A percentile compares a stretch with the other conserved stretches of the same genome.
These are phyloP conservation scores for Gallinago undulata DNA, from an alignment of 2,113 vertebrate genomes.

Conservation along the genomic window DNA sequence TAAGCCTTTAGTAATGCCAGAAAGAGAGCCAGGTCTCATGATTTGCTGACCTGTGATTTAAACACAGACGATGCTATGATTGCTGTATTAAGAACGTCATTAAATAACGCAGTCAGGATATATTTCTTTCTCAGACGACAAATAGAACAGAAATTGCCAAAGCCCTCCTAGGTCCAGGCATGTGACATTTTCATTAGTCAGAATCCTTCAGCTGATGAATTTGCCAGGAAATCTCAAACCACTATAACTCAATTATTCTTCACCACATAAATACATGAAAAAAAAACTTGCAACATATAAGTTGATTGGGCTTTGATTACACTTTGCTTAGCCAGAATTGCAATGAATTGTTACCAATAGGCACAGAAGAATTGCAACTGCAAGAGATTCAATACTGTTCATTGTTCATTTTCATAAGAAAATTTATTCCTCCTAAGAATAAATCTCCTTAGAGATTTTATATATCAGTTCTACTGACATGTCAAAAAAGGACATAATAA, in stretches of 20 bases:
- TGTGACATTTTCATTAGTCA: conserved; percentile 16
- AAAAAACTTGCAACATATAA: not conserved
- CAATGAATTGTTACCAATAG: not conserved
- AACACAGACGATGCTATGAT: not conserved
- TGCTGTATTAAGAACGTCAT: not conserved
- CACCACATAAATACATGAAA: not conserved
- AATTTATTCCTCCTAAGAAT: not conserved
- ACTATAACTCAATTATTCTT: not conserved
- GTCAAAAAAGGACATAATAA: not conserved
- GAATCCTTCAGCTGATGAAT: conserved; percentile 7
- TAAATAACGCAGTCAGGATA: conserved; percentile 18
- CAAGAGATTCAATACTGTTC: not conserved
- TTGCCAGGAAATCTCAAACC: conserved; percentile 22
- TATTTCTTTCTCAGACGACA: conserved; percentile 40
- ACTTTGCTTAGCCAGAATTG: not conserved
- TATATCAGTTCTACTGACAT: not conserved
- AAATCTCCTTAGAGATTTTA: not conserved
- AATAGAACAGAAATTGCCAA: conserved; percentile 36
- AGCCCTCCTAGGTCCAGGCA: not conserved
- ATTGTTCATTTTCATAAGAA: not conserved
- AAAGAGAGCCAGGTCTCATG: conserved; percentile 12
- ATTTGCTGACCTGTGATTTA: conserved; percentile 33
- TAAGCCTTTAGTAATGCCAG: not conserved
- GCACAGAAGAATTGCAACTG: not conserved
- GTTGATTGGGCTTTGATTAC: not conserved